Evolutionary conservation across 1,140 invertebrate species (phyloP), one percentile per base, ranked within the genome.

Genomic region (Armadillidium nasatum): DNA sequence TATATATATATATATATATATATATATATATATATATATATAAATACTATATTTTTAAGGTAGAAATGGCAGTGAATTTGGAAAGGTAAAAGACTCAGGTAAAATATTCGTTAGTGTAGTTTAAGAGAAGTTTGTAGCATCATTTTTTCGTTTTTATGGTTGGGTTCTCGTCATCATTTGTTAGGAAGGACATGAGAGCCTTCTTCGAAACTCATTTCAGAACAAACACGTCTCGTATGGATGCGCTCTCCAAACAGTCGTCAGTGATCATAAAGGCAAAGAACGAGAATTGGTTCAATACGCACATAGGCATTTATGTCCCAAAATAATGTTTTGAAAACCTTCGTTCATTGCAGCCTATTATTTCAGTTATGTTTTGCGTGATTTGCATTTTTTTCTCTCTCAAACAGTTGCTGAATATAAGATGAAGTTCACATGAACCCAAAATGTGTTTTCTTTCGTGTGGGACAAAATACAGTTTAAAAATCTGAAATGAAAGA

Each of bases 1-100:
- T 70, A 33, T 70, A 70, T 70, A 33, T 70, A 33, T 70, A 70
- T 50, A 73, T 50, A 22, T 10, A 22, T 50, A 22, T 50, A 50
- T 19, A 50, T 44, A 73, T 22, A 73, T 22, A 50, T 45, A 72
- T 46, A 72, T 21, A 72, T 46, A 72, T 46, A 72, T 19, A 72
- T 23, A 72, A 19, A 72, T 10, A 6, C 0, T 45, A 19, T 2
- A 60, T 3, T 4, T 60, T 60, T 15, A 60, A 60, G 50, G 50
- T 19, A 60, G 2, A 33, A 33, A 33, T 33, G 33, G 33, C 33
- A 33, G 33, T 33, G 33, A 33, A 33, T 33, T 33, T 33, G 2
- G 2, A 33, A 3, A 33, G 33, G 33, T 33, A 6, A 33, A n/a
- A 33, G 33, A 6, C 33, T 33, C 33, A 33, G 33, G 33, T 33